Percentiles rank a stretch among this genome's conserved stretches.
Evolutionary conservation across 2,113 vertebrate genomes (phyloP).

Genomic region (Alethe castanea): DNA sequence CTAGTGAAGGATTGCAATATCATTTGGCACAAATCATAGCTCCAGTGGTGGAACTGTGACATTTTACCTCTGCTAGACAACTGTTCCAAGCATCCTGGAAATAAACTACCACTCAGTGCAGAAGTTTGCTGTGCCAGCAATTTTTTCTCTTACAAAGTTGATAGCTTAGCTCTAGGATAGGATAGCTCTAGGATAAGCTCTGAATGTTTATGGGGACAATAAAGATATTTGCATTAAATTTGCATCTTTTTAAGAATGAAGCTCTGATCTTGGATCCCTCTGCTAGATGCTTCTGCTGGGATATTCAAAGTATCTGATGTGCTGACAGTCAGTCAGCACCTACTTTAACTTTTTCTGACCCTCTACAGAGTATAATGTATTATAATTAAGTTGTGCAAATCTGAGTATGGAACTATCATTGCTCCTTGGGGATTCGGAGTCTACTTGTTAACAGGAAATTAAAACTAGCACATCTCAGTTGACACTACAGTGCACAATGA

Average conservation of each 20-base stretch:
- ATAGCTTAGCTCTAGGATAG: background rate
- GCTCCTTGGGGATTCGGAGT: background rate
- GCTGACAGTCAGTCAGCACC: background rate
- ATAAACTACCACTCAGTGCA: background rate
- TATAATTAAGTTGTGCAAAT: background rate
- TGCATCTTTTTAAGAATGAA: background rate
- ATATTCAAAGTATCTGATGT: background rate
- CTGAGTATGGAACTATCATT: background rate
- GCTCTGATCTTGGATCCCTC: background rate
- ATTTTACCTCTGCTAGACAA: background rate
- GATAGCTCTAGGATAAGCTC: background rate
- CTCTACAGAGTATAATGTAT: background rate
- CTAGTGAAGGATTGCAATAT: background rate
- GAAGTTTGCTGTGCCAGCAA: background rate
- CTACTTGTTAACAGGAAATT: conserved; percentile 7
- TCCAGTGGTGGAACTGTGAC: background rate
- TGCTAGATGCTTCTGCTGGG: background rate
- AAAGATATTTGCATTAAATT: background rate
- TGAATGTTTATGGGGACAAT: background rate
- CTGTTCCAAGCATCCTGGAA: background rate
- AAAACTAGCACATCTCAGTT: background rate
- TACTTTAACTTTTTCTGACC: background rate
- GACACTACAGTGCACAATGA: background rate
- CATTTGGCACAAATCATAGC: background rate
- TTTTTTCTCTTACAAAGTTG: background rate